phyloP scores from a whole-genome alignment of 2,888 invertebrate genomes.

The Caenorhabditis becei region DNA sequence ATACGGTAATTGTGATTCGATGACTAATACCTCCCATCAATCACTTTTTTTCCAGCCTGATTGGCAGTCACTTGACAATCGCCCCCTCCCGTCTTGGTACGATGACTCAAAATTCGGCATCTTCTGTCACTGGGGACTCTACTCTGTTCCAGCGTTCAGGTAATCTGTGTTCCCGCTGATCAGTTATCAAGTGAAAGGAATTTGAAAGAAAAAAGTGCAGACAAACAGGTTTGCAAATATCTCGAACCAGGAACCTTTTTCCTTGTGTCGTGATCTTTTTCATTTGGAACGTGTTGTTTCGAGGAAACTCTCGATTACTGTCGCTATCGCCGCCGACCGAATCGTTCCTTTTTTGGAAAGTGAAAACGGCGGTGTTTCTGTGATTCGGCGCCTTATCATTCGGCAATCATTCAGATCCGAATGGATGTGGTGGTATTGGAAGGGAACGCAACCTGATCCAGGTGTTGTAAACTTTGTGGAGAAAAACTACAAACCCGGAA shows the following conservation, averaged over 20 bases:
- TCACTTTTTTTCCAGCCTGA: conserved; percentile 72
- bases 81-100: conserved; percentile 83
- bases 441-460: conserved; percentile 69
- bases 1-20: conserved; percentile 52
- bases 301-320: conserved; percentile 27
- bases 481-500: conserved; percentile 89
- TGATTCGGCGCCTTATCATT: conserved; percentile 12
- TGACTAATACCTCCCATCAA: conserved; percentile 26
- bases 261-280: background rate
- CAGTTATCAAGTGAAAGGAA: background rate
- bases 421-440: conserved; percentile 86
- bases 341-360: conserved; percentile 10
- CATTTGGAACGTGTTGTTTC: conserved; percentile 32
- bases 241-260: conserved; percentile 38
- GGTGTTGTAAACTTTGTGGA: conserved; percentile 86
- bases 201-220: conserved; percentile 5
- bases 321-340: conserved; percentile 2
- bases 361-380: conserved; percentile 10
- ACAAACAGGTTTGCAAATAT: conserved; percentile 39
- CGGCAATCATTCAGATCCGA: conserved; percentile 84
- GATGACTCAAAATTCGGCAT: conserved; percentile 83
- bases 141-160: conserved; percentile 73
- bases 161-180: conserved; percentile 30
- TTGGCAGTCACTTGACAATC: conserved; percentile 83
- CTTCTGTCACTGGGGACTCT: conserved; percentile 83